Conservation (phyloP, 2,113 vertebrate species). For the Nesogale talazaci region DNA sequence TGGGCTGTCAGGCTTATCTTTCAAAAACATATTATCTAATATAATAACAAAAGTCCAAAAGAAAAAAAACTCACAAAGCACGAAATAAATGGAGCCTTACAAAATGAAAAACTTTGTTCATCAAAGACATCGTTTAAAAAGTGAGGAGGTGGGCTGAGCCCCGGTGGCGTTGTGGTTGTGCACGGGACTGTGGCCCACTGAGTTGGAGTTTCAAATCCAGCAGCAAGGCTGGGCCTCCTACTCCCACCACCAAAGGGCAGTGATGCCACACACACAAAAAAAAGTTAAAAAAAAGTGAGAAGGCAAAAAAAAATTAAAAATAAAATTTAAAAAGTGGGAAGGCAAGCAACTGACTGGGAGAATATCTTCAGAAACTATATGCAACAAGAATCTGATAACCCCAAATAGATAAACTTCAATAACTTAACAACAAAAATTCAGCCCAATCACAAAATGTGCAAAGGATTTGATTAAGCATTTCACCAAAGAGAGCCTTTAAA, state of each 20-base stretch:
- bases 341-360: background rate
- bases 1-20: background rate
- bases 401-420: background rate
- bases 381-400: background rate
- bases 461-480: background rate
- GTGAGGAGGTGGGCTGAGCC: too few species aligned
- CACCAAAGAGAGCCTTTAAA: background rate
- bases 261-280: too few species aligned
- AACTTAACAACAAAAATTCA: background rate
- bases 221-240: too few species aligned
- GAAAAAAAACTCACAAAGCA: background rate
- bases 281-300: too few species aligned
- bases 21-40: background rate
- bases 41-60: background rate
- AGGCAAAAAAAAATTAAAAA: too few species aligned
- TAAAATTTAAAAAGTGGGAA: too few species aligned
- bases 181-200: too few species aligned
- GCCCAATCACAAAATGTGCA: background rate
- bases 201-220: too few species aligned
- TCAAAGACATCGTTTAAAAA: background rate
- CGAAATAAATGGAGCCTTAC: background rate
- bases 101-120: background rate
- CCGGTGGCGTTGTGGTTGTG: too few species aligned
- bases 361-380: background rate
- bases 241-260: too few species aligned